Evolutionary conservation across 2,797 vertebrate species (phyloP).

Genomic region (Hirundo rustica): DNA sequence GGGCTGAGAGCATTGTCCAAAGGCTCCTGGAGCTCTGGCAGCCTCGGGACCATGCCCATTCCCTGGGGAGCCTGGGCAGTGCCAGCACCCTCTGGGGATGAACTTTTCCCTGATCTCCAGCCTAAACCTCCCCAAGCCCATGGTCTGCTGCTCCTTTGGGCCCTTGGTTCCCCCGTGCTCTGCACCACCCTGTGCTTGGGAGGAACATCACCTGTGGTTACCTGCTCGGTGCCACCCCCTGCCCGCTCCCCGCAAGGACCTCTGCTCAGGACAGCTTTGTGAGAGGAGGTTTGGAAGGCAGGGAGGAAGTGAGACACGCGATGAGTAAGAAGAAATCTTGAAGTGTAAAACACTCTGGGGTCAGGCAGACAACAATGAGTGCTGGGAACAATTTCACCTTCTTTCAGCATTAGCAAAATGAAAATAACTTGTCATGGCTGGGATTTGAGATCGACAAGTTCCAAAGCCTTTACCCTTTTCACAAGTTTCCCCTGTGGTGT

Average conservation of each 20-base stretch:
- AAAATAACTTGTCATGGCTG: background rate
- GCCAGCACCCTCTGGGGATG: background rate
- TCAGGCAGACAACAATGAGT: background rate
- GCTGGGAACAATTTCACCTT: background rate
- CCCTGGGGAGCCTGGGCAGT: background rate
- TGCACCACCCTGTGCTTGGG: background rate
- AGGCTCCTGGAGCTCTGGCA: background rate
- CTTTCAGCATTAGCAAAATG: background rate
- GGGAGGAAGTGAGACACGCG: background rate
- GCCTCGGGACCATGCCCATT: rapidly evolving
- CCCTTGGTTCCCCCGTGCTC: too few species aligned
- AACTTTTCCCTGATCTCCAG: background rate
- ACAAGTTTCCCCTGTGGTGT: background rate
- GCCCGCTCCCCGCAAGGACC: background rate
- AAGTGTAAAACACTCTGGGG: background rate
- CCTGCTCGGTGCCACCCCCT: background rate
- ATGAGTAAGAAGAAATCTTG: background rate
- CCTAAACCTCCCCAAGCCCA: background rate
- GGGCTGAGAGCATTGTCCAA: rapidly evolving
- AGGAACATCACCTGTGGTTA: background rate
- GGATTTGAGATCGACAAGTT: background rate
- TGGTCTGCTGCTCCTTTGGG: background rate
- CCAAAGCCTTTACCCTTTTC: background rate
- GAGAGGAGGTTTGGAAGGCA: background rate
- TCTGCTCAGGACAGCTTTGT: background rate